A percentile compares a stretch with the other conserved stretches of the same genome.
Evolutionary conservation across 2,797 vertebrate species (phyloP).

Genomic region (Steatocranus sp.): DNA sequence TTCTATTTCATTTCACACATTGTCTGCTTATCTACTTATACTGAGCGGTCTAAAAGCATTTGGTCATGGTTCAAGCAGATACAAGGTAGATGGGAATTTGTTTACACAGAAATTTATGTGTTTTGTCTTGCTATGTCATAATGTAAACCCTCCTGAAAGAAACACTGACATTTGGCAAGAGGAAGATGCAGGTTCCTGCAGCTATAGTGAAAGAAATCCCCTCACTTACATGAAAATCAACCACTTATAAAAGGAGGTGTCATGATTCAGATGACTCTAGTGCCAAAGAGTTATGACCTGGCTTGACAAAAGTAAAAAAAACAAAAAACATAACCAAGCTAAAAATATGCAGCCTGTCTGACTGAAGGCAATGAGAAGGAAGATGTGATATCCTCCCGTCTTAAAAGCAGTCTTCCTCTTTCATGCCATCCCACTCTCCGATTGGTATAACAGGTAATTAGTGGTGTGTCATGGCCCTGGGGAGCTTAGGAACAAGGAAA

Average conservation of each 20-base stretch:
- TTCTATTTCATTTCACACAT: neutral
- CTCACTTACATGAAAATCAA: slow-evolving; percentile 49
- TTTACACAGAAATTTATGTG: neutral
- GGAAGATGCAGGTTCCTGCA: slow-evolving; percentile 16
- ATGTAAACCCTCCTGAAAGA: slow-evolving; percentile 21
- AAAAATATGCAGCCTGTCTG: slow-evolving; percentile 47
- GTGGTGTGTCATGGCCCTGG: slow-evolving; percentile 85
- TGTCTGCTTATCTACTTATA: neutral
- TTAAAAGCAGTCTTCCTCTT: slow-evolving; percentile 83
- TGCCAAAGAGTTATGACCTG: slow-evolving; percentile 23
- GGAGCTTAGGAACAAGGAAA: slow-evolving; percentile 49
- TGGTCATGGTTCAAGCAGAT: neutral
- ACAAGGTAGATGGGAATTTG: neutral
- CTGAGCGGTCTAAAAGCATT: neutral
- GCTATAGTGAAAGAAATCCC: slow-evolving; percentile 35
- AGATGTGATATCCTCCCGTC: slow-evolving; percentile 66
- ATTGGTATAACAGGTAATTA: slow-evolving; percentile 95
- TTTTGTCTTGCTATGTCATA: neutral
- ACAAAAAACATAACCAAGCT: slow-evolving; percentile 2
- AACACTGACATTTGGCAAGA: slow-evolving; percentile 10
- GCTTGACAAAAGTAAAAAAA: slow-evolving; percentile 15
- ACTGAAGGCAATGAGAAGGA: slow-evolving; percentile 36
- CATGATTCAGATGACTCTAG: slow-evolving; percentile 48
- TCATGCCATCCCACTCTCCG: slow-evolving; percentile 80
- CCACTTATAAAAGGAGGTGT: slow-evolving; percentile 60